Conservation (phyloP, 2,113 vertebrate genomes). For the Callaeas wilsoni region DNA sequence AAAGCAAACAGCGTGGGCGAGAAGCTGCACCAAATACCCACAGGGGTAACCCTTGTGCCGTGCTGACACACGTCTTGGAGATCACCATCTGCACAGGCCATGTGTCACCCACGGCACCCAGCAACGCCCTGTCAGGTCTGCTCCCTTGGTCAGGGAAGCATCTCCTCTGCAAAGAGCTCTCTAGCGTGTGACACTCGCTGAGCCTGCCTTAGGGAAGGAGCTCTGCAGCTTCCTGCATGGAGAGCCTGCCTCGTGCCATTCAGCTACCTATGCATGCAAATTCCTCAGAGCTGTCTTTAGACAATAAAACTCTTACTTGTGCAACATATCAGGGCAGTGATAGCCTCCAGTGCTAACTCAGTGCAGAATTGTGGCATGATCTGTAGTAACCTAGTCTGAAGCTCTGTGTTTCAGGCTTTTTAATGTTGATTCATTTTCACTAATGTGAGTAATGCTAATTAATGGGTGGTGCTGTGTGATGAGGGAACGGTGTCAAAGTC, state of each 20-base stretch:
- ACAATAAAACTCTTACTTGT: not conserved
- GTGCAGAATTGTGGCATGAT: not conserved
- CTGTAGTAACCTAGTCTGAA: not conserved
- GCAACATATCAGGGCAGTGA: not conserved
- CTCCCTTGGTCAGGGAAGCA: not conserved
- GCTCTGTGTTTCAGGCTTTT: not conserved
- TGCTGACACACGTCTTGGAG: rapidly evolving
- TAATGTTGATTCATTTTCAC: not conserved
- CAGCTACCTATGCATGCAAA: not conserved
- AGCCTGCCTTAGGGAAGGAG: not conserved
- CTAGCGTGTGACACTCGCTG: rapidly evolving
- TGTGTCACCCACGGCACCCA: rapidly evolving
- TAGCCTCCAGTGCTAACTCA: not conserved
- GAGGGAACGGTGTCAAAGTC: not conserved
- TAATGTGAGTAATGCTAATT: not conserved
- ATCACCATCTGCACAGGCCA: not conserved
- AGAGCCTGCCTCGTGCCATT: not conserved
- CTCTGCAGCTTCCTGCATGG: not conserved
- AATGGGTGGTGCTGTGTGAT: not conserved
- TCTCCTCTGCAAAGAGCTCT: not conserved
- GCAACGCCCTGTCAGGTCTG: not conserved
- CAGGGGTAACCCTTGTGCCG: rapidly evolving
- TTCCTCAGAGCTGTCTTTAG: not conserved
- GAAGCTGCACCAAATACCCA: not conserved
- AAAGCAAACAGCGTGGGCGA: not conserved